Conservation (phyloP, 2,888 invertebrate genomes). For the Hirtodrosophila duncani region DNA sequence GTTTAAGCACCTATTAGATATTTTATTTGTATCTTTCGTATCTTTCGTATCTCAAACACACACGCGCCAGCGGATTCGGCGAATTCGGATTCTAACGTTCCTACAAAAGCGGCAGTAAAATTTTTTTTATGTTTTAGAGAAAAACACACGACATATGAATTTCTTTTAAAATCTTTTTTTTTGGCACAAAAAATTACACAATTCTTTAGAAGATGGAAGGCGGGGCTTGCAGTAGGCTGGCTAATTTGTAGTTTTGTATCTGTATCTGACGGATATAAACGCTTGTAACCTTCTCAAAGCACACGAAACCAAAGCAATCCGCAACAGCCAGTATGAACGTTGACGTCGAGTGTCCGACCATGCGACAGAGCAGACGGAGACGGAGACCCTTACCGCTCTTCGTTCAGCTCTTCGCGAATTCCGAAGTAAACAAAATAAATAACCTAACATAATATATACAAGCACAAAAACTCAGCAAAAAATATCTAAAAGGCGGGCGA, state of each 20-base stretch:
- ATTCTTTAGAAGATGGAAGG: neutral
- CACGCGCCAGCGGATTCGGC: too few relatives aligned
- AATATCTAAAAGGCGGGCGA: constrained; percentile 28
- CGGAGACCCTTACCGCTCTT: constrained; percentile 21
- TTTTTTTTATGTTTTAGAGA: too few relatives aligned
- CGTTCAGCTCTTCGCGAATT: constrained; percentile 41
- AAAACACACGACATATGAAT: too few relatives aligned
- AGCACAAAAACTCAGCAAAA: constrained; percentile 44
- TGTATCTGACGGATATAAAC: constrained; percentile 30
- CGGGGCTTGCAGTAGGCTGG: neutral
- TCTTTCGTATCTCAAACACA: neutral
- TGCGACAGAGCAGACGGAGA: constrained; percentile 29
- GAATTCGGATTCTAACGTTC: too few relatives aligned
- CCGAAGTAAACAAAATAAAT: constrained; percentile 63
- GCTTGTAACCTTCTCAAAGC: constrained; percentile 42
- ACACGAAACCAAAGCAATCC: constrained; percentile 32
- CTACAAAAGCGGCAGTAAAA: constrained; percentile 47
- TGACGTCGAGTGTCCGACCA: constrained; percentile 33
- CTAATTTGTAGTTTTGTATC: constrained; percentile 31
- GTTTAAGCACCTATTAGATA: constrained; percentile 1
- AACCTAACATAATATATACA: constrained; percentile 44
- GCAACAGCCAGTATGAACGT: constrained; percentile 23
- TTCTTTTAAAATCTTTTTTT: constrained; percentile 1
- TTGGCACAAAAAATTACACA: too few relatives aligned
- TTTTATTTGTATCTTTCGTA: neutral